phyloP scores from a whole-genome alignment of 1,140 invertebrate species.

The Drosophila simulans region DNA sequence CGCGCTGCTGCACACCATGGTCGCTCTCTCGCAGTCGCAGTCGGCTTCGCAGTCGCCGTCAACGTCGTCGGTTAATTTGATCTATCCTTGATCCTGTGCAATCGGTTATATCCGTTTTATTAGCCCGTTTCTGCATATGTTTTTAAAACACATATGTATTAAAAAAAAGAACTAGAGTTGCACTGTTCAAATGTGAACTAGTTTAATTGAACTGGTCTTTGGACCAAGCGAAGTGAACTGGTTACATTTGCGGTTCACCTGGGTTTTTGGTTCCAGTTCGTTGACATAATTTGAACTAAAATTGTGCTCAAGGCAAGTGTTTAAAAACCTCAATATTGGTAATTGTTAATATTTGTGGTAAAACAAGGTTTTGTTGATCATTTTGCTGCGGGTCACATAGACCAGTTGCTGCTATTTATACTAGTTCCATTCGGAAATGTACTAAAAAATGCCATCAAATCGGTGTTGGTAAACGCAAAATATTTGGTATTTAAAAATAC shows the following conservation, averaged over 20 bases:
- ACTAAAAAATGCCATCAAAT: not conserved
- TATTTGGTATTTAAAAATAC: not conserved
- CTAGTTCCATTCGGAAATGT: not conserved
- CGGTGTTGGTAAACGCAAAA: not conserved
- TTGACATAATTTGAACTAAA: not conserved
- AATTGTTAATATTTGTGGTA: not conserved
- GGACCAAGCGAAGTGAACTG: slow-evolving; percentile 13
- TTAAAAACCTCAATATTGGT: no score
- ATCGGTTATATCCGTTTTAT: slow-evolving; percentile 12
- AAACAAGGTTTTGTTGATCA: no score
- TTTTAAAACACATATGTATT: slow-evolving; percentile 61
- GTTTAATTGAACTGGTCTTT: slow-evolving; percentile 37
- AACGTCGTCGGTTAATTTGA: slow-evolving; percentile 8
- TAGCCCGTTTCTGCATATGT: slow-evolving; percentile 52
- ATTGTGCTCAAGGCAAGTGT: not conserved
- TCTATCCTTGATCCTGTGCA: slow-evolving; percentile 5
- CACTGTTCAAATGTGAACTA: slow-evolving; percentile 34
- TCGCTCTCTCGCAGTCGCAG: slow-evolving; percentile 10
- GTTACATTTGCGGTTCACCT: not conserved
- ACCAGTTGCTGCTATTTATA: not conserved
- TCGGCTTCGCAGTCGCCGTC: slow-evolving; percentile 9
- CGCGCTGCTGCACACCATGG: slow-evolving; percentile 28
- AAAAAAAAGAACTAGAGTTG: slow-evolving; percentile 53
- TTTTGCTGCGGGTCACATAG: not conserved
- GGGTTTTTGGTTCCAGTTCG: slow-evolving; percentile 1